phyloP scores from a whole-genome alignment of 2,888 invertebrate species.

The Strigamia maritima region DNA sequence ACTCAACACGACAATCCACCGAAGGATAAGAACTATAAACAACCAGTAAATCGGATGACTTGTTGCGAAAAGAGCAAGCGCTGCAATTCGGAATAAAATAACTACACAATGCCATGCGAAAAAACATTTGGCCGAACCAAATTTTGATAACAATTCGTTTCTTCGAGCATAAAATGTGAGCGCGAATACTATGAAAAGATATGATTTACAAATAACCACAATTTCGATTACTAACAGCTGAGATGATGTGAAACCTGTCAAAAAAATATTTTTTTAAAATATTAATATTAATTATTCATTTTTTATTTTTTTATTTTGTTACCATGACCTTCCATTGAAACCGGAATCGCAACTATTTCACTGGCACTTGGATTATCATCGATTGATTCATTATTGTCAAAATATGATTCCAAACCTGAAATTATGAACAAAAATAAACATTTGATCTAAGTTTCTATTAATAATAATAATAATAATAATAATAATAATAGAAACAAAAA shows the following conservation, averaged over 20 bases:
- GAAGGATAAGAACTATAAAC: conserved; percentile 59
- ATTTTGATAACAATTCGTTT: conserved; percentile 71
- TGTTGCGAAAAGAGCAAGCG: conserved; percentile 74
- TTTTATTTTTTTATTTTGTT: no score
- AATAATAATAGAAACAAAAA: no score
- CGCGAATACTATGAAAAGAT: no score
- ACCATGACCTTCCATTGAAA: not conserved
- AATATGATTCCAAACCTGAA: no score
- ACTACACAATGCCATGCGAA: conserved; percentile 80
- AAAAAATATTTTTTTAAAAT: no score
- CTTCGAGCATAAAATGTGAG: conserved; percentile 82
- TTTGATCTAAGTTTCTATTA: no score
- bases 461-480: no score
- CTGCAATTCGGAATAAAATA: conserved; percentile 73
- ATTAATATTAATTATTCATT: not conserved
- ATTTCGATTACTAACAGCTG: no score
- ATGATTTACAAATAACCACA: no score
- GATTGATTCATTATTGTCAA: no score
- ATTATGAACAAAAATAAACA: no score
- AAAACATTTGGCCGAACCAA: conserved; percentile 71
- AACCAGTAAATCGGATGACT: conserved; percentile 55
- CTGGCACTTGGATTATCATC: not conserved
- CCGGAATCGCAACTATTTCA: not conserved
- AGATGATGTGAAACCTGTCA: no score
- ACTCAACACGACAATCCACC: conserved; percentile 74